A percentile compares a stretch with the other conserved stretches of the same genome.
These are phyloP conservation scores for Eupristina koningsbergeri DNA, from an alignment of 1,140 invertebrate species.

Conservation along the genomic window DNA sequence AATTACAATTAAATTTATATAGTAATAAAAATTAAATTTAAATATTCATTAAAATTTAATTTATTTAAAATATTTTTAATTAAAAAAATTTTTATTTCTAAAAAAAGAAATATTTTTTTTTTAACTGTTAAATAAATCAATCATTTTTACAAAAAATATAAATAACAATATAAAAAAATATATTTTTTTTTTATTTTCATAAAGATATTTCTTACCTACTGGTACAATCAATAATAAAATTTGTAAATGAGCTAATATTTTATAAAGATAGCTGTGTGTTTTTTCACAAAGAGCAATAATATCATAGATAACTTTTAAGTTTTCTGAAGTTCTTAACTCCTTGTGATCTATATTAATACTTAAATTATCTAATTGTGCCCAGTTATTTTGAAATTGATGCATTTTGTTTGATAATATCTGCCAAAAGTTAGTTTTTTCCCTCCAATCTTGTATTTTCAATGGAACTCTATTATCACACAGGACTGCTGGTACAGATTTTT, in stretches of 20 bases:
- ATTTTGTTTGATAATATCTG: constrained; percentile 51
- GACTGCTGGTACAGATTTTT: background rate
- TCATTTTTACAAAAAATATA: too few relatives aligned
- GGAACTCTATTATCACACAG: constrained; percentile 59
- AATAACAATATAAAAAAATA: too few relatives aligned
- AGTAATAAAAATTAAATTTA: background rate
- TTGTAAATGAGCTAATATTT: constrained; percentile 58
- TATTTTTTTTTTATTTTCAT: too few relatives aligned
- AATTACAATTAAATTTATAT: background rate
- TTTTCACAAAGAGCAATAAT: constrained; percentile 54
- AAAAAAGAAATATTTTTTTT: too few relatives aligned
- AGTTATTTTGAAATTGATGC: constrained; percentile 35
- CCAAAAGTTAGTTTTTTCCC: constrained; percentile 61
- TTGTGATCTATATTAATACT: background rate
- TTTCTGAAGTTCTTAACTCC: background rate
- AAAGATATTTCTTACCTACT: constrained; percentile 23
- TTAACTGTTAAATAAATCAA: too few relatives aligned
- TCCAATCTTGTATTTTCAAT: constrained; percentile 55
- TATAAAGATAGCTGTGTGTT: constrained; percentile 59
- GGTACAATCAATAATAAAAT: constrained; percentile 58
- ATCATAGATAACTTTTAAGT: constrained; percentile 54
- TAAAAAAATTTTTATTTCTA: too few relatives aligned
- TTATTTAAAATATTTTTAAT: too few relatives aligned
- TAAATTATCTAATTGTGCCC: background rate
- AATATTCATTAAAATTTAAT: too few relatives aligned